Conservation (phyloP, 2,797 vertebrate genomes). For the Tragopan temminckii region DNA sequence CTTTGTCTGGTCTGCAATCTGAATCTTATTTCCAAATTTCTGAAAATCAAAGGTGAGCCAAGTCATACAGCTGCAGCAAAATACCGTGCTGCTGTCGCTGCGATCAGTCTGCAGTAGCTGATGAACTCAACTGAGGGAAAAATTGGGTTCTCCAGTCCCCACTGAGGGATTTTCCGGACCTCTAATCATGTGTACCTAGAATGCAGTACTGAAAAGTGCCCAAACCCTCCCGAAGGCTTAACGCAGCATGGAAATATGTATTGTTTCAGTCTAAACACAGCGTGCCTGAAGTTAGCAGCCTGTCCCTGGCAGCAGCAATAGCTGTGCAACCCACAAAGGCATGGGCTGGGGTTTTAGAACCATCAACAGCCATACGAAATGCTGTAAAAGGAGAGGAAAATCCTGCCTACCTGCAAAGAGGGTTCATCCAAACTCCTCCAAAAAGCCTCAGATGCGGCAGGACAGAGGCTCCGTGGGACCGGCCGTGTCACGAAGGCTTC, state of each 20-base stretch:
- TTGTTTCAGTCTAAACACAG: fast-evolving
- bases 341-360: not conserved
- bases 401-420: slow-evolving; percentile 63
- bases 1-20: not conserved
- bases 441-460: fast-evolving
- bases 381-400: not conserved
- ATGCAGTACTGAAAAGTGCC: not conserved
- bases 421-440: not conserved
- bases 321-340: not conserved
- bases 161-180: not conserved
- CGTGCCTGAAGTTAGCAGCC: not conserved
- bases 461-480: not conserved
- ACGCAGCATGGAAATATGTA: fast-evolving
- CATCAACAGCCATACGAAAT: fast-evolving
- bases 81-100: fast-evolving
- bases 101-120: not conserved
- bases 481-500: not conserved
- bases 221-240: not conserved
- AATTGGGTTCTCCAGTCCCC: not conserved
- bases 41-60: fast-evolving
- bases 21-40: fast-evolving
- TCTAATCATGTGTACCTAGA: not conserved
- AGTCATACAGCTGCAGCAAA: not conserved
- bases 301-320: fast-evolving
- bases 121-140: not conserved